Conservation (phyloP, 2,888 invertebrate species). For the Drosophila affinis region DNA sequence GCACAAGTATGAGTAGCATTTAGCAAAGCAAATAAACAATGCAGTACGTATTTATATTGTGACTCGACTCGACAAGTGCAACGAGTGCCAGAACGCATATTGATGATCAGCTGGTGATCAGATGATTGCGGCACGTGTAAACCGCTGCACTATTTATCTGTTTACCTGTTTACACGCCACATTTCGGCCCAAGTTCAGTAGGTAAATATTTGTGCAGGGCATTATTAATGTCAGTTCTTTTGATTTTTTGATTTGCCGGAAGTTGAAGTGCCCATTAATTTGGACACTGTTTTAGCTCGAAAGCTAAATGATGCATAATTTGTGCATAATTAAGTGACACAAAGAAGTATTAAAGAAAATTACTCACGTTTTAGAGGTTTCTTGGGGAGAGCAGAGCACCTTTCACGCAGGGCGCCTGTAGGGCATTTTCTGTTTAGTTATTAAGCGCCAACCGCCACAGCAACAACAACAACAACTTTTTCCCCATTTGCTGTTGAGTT, state of each 20-base stretch:
- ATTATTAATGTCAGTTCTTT: conserved; percentile 8
- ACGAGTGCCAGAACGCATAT: neutral
- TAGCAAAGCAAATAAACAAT: conserved; percentile 9
- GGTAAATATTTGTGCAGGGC: conserved; percentile 27
- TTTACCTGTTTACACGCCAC: neutral
- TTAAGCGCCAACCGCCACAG: conserved; percentile 54
- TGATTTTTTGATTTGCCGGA: conserved; percentile 49
- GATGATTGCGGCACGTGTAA: conserved; percentile 30
- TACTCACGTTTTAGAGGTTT: conserved; percentile 6
- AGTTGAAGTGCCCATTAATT: conserved; percentile 63
- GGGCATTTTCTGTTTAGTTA: conserved; percentile 62
- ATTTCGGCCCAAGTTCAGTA: neutral
- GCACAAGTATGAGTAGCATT: neutral
- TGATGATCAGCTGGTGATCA: conserved; percentile 23
- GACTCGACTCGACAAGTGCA: conserved; percentile 20
- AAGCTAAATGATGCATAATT: conserved; percentile 64
- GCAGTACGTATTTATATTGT: neutral
- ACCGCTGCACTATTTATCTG: conserved; percentile 6
- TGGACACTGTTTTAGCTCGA: conserved; percentile 1
- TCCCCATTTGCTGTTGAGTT: conserved; percentile 46
- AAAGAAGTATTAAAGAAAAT: conserved; percentile 33
- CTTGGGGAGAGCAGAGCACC: conserved; percentile 21
- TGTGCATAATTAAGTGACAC: conserved; percentile 63
- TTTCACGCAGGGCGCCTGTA: conserved; percentile 42
- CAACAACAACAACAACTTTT: conserved; percentile 36